Evolutionary conservation across 1,140 invertebrate species (phyloP).

Genomic region (Calosoma granatense): DNA sequence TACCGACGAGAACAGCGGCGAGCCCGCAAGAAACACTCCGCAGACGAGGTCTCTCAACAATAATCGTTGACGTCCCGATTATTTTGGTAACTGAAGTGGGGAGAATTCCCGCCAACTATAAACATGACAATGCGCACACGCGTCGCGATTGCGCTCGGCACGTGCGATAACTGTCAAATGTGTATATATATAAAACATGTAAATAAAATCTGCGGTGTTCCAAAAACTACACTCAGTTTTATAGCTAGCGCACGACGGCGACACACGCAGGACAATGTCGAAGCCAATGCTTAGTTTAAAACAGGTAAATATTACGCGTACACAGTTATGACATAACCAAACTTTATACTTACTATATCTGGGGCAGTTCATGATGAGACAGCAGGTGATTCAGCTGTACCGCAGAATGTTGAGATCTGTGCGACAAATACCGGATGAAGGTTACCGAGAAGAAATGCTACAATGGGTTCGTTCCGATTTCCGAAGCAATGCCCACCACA

Average conservation of each 20-base stretch:
- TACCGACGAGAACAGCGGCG: neutral
- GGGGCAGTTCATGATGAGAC: conserved; percentile 60
- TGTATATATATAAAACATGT: no score
- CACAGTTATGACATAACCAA: conserved; percentile 4
- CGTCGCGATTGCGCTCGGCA: neutral
- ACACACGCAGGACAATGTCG: no score
- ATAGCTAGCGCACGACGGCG: no score
- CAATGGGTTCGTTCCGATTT: conserved; percentile 64
- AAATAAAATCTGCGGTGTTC: no score
- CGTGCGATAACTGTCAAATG: neutral
- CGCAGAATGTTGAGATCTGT: conserved; percentile 57
- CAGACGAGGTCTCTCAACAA: conserved; percentile 5
- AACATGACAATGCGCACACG: neutral
- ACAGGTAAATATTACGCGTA: conserved; percentile 33
- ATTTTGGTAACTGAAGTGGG: conserved; percentile 6
- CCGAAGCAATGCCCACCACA: conserved; percentile 51
- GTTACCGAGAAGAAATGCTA: conserved; percentile 48
- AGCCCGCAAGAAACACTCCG: neutral
- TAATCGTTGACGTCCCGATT: conserved; percentile 8
- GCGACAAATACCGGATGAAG: conserved; percentile 50
- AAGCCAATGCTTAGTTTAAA: conserved; percentile 43
- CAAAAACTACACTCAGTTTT: no score
- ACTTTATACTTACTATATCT: conserved; percentile 8
- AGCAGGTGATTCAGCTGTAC: conserved; percentile 67
- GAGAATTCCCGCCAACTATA: conserved; percentile 8